Percentiles rank a stretch among this genome's conserved stretches.
phyloP scores from a whole-genome alignment of 2,797 vertebrate genomes.

The Falco berigora region DNA sequence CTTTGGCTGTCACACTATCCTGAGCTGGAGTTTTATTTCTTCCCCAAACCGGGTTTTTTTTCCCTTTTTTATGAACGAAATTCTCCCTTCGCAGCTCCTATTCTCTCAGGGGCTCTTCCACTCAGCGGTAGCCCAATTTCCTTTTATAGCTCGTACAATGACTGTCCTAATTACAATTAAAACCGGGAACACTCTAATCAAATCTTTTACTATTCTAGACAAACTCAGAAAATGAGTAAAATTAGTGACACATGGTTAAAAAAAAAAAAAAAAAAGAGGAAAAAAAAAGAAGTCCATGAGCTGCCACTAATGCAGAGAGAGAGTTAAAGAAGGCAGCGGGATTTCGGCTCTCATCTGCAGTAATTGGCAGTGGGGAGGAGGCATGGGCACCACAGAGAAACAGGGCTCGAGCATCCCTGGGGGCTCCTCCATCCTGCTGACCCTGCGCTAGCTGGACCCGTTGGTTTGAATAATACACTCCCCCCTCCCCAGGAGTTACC shows the following conservation, averaged over 20 bases:
- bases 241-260: slow-evolving; percentile 43
- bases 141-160: slow-evolving; percentile 63
- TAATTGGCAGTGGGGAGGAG: background rate
- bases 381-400: background rate
- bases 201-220: slow-evolving; percentile 63
- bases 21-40: slow-evolving; percentile 17
- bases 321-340: background rate
- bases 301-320: background rate
- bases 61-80: slow-evolving; percentile 18
- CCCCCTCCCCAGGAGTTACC: background rate
- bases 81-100: background rate
- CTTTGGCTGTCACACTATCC: slow-evolving; percentile 14
- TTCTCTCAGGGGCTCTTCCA: slow-evolving; percentile 55
- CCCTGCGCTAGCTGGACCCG: background rate
- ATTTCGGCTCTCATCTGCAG: background rate
- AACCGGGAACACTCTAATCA: slow-evolving; percentile 57
- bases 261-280: background rate
- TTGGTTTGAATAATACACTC: background rate
- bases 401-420: background rate
- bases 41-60: background rate
- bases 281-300: rapidly evolving
- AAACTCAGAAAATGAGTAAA: slow-evolving; percentile 65
- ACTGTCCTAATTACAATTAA: slow-evolving; percentile 68
- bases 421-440: slow-evolving; percentile 20
- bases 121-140: slow-evolving; percentile 60